These are phyloP conservation scores for Remorina albescens DNA, from an alignment of 2,797 vertebrate species.

Conservation along the genomic window DNA sequence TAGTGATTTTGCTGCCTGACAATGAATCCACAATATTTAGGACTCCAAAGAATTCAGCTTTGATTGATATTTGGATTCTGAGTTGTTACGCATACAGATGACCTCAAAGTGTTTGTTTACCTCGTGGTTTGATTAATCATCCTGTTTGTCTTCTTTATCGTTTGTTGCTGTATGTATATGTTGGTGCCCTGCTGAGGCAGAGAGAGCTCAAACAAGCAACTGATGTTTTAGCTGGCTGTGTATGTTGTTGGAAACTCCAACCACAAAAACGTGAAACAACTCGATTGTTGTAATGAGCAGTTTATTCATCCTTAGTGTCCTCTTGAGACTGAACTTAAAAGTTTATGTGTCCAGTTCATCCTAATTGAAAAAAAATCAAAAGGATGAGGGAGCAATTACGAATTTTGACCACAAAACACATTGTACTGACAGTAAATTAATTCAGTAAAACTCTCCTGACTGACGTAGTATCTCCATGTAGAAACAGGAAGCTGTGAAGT, in stretches of 20 bases:
- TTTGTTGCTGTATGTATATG: neutral
- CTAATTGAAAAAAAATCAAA: neutral
- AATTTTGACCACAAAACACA: neutral
- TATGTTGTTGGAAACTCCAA: conserved; percentile 5
- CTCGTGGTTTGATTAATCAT: too few relatives aligned
- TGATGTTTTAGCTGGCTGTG: neutral
- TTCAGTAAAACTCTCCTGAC: neutral
- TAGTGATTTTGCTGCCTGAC: conserved; percentile 26
- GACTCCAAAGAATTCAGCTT: neutral
- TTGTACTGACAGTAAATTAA: neutral
- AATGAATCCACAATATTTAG: neutral
- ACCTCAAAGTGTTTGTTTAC: conserved; percentile 2
- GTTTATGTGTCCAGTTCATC: neutral
- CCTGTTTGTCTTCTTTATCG: neutral
- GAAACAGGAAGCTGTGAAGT: conserved; percentile 7
- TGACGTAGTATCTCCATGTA: conserved; percentile 21
- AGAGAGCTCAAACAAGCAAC: neutral
- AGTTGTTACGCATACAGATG: neutral
- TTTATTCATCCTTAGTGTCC: neutral
- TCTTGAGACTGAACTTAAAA: neutral
- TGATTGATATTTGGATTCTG: conserved; percentile 6
- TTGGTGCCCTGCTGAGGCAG: neutral
- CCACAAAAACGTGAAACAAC: conserved; percentile 5
- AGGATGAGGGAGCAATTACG: neutral
- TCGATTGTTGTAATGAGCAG: conserved; percentile 4